Conservation (phyloP, 2,113 vertebrate species). For the Circaetus gallicus region DNA sequence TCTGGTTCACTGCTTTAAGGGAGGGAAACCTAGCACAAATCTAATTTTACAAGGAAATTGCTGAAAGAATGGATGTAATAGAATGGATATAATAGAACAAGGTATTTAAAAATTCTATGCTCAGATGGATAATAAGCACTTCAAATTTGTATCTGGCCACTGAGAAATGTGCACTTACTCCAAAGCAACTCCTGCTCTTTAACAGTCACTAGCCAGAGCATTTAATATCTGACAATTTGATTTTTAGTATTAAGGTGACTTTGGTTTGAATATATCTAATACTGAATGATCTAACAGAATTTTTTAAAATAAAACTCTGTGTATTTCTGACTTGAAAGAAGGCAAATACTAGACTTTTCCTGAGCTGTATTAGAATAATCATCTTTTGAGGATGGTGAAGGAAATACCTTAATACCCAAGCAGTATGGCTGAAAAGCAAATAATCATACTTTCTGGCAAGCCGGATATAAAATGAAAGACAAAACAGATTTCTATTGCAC, state of each 20-base stretch:
- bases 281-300: slow-evolving; percentile 22
- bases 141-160: slow-evolving; percentile 64
- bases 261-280: slow-evolving; percentile 57
- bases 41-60: slow-evolving; percentile 78
- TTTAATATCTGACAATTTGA: slow-evolving; percentile 55
- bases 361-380: slow-evolving; percentile 61
- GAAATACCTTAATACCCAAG: slow-evolving; percentile 43
- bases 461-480: slow-evolving; percentile 14
- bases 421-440: slow-evolving; percentile 13
- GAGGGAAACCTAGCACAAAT: slow-evolving; percentile 65
- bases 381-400: slow-evolving; percentile 36
- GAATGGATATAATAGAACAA: slow-evolving; percentile 70
- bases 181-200: slow-evolving; percentile 52
- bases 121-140: slow-evolving; percentile 71
- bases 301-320: not conserved
- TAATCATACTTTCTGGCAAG: slow-evolving; percentile 16
- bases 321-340: slow-evolving; percentile 21
- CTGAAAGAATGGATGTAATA: slow-evolving; percentile 70
- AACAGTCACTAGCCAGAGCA: slow-evolving; percentile 60
- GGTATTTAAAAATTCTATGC: slow-evolving; percentile 75
- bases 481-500: not conserved
- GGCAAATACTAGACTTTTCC: slow-evolving; percentile 16
- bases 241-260: slow-evolving; percentile 78
- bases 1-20: slow-evolving; percentile 66
- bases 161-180: slow-evolving; percentile 58